Percentiles rank a stretch among this genome's conserved stretches.
phyloP scores from a whole-genome alignment of 2,113 vertebrate genomes.

The Cyphomyrus plagiostoma region DNA sequence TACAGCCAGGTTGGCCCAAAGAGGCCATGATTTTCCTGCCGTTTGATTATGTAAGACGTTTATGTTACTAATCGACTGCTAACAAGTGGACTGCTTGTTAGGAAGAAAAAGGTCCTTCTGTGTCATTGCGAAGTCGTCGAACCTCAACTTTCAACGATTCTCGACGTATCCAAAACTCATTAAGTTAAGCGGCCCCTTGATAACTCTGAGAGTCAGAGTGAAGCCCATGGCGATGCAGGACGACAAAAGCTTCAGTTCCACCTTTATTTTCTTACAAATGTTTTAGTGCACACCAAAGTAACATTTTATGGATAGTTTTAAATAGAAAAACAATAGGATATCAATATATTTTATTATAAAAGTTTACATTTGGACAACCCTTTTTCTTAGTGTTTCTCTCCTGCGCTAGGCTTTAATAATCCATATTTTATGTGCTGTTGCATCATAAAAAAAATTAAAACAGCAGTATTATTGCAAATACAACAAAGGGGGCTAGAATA shows the following conservation, averaged over 20 bases:
- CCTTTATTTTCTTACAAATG: background rate
- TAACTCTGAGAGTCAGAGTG: background rate
- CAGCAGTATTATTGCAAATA: background rate
- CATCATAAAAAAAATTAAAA: background rate
- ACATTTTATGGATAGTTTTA: constrained; percentile 8
- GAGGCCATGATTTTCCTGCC: background rate
- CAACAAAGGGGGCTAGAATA: background rate
- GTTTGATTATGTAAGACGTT: constrained; percentile 1
- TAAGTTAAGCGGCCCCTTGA: background rate
- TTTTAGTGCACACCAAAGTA: constrained; percentile 8
- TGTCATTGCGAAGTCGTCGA: background rate
- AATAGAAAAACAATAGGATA: background rate
- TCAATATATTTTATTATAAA: constrained; percentile 6
- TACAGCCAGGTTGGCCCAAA: background rate
- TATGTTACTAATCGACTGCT: background rate
- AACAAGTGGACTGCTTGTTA: background rate
- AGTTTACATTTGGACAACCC: background rate
- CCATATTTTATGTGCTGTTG: background rate
- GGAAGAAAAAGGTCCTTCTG: background rate
- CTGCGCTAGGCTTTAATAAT: background rate
- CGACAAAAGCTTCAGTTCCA: background rate
- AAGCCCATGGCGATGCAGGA: background rate
- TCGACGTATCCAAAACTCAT: background rate
- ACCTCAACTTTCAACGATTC: background rate
- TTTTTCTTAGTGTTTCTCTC: background rate